Base-by-base conservation (phyloP, 2,888 invertebrate genomes). In the Ischnus inquisitorius region DNA sequence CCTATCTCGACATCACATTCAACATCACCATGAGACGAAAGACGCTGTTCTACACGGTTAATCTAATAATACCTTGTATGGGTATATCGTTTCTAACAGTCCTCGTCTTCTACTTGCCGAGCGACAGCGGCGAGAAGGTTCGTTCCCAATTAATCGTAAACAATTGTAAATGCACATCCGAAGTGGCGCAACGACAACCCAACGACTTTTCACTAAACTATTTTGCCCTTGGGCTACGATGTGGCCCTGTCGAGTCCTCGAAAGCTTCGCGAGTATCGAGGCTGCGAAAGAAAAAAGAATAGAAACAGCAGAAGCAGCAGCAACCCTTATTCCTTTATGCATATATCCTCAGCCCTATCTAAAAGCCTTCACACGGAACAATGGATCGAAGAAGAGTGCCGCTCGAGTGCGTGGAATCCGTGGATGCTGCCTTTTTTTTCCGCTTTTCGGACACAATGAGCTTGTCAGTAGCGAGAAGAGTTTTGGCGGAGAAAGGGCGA, bases 101-200 rank as follows among this genome's bases (percentile, higher is more conserved):
- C 91, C 96, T 99, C 92, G 98, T 99, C 92, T 99, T 99, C 95
- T 99, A 99, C 94, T 95, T 99, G 94, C 99, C 99, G 88, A 98
- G 98, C 88, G 99, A 99, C 95, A 98, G 98, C 94, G 99, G 99
- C 91, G 99, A 99, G 95, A 99, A 99, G 96, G 97, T 98, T 93
- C 95, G 94, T 93, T 74, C 43, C 43, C 25, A 62, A 64, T 64
- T 62, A 43, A 43, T 60, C 34, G 5, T 28, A 19, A 51, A 79
- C 3, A 19, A 25, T 5, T 57, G 5, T 46, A 12, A n/a, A n/a
- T 8, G 12, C 46, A 10, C n/a, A 46, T 46, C 1, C 12, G 46
- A 46, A 46, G 12, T 46, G n/a, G 6, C 46, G n/a, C 3, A 12
- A 14, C 46, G n/a, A 8, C 0, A 12, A 46, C n/a, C n/a, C n/a